These are phyloP conservation scores for Lasioglossum marginatum DNA, from an alignment of 2,888 invertebrate species.

Conservation along the genomic window DNA sequence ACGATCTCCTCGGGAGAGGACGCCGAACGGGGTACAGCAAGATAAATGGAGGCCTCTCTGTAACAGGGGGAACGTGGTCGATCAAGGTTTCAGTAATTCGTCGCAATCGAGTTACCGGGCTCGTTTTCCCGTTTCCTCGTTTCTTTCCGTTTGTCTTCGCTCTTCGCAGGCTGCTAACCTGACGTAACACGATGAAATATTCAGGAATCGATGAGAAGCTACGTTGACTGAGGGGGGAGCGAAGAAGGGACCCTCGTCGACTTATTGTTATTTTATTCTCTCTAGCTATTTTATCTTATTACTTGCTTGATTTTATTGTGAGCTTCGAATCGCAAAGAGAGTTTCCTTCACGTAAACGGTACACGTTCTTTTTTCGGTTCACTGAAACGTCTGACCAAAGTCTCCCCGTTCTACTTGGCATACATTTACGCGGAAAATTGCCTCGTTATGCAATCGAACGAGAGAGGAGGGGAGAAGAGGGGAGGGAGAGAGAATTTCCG, in stretches of 20 bases:
- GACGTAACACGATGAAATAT: conserved; percentile 55
- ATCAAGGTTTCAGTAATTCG: conserved; percentile 31
- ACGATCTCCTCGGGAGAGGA: conserved; percentile 3
- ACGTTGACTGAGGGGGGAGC: background rate
- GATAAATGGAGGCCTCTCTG: conserved; percentile 18
- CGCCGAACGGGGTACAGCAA: background rate
- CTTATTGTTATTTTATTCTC: background rate
- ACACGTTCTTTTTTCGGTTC: background rate
- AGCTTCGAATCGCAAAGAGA: background rate
- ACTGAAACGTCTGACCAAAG: conserved; percentile 45
- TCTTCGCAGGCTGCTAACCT: conserved; percentile 14
- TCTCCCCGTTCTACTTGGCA: conserved; percentile 47
- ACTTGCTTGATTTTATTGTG: background rate
- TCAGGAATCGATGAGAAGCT: conserved; percentile 59
- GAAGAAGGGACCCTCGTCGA: background rate
- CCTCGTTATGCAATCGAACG: background rate
- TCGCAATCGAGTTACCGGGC: conserved; percentile 26
- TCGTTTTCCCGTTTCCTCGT: conserved; percentile 19
- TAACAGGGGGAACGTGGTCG: background rate
- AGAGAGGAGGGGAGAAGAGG: background rate
- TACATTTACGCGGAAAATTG: conserved; percentile 8
- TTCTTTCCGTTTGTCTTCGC: conserved; percentile 48
- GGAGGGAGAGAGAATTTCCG: background rate
- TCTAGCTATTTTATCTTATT: background rate
- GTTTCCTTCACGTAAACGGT: background rate